phyloP scores from a whole-genome alignment of 2,888 invertebrate genomes.

The Timandra comae region DNA sequence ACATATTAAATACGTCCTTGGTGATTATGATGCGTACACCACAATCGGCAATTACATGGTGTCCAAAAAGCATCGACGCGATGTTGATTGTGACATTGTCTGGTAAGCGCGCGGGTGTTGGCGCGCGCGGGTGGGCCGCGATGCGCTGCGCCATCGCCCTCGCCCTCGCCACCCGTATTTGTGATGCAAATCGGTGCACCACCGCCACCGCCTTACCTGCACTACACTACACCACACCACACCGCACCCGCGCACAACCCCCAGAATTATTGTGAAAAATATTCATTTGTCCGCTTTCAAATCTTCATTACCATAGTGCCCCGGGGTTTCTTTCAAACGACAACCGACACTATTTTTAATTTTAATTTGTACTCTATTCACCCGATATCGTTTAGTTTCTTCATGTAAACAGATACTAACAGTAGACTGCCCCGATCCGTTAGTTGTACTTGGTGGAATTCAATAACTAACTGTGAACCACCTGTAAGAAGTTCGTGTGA shows the following conservation, averaged over 20 bases:
- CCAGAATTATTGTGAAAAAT: constrained; percentile 71
- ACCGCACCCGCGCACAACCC: no score
- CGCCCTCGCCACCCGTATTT: constrained; percentile 46
- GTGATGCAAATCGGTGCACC: constrained; percentile 63
- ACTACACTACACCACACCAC: no score
- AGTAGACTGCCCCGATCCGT: constrained; percentile 26
- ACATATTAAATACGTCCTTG: constrained; percentile 37
- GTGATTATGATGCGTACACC: constrained; percentile 45
- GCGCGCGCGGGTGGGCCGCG: constrained; percentile 31
- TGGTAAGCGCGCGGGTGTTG: constrained; percentile 45
- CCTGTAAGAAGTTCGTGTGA: constrained; percentile 63
- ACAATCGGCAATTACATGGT: constrained; percentile 71
- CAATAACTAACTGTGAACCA: constrained; percentile 59
- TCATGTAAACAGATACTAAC: constrained; percentile 44
- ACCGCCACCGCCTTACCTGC: constrained; percentile 65
- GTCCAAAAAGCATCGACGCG: constrained; percentile 72
- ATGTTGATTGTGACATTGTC: constrained; percentile 76
- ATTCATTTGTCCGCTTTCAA: constrained; percentile 63
- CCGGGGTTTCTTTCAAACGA: constrained; percentile 26
- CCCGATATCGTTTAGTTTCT: constrained; percentile 24
- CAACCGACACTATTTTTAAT: constrained; percentile 17
- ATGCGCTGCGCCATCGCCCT: constrained; percentile 46
- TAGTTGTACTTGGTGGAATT: constrained; percentile 55
- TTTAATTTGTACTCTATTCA: constrained; percentile 11
- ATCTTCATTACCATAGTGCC: constrained; percentile 50